Percentiles rank a stretch among this genome's conserved stretches.
Evolutionary conservation across 2,888 invertebrate genomes (phyloP).

Genomic region (Nezara viridula): DNA sequence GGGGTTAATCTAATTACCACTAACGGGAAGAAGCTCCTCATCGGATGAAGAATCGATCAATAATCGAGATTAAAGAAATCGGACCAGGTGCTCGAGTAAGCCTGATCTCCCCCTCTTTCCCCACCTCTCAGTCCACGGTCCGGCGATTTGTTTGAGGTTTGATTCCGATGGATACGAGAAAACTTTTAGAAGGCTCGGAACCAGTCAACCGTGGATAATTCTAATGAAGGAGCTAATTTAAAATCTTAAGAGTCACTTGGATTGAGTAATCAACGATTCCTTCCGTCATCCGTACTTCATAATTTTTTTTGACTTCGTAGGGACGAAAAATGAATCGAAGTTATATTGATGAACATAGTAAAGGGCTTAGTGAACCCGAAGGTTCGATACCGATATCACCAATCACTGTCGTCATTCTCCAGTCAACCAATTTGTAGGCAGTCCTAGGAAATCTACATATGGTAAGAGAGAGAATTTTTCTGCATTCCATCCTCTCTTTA

Average conservation of each 20-base stretch:
- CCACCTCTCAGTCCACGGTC: background rate
- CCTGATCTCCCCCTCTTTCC: background rate
- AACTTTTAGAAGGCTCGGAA: background rate
- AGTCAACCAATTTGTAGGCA: too few species aligned
- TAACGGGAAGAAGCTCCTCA: background rate
- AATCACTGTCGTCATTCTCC: too few species aligned
- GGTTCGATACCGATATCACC: too few species aligned
- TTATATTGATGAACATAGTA: too few species aligned
- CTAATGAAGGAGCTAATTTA: background rate
- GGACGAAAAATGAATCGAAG: too few species aligned
- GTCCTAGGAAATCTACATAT: too few species aligned
- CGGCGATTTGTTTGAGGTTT: background rate
- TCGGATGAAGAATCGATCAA: background rate
- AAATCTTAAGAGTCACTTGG: background rate
- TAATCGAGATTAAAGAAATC: conserved; percentile 23
- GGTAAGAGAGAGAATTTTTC: too few species aligned
- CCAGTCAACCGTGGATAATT: background rate
- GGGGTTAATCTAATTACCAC: background rate
- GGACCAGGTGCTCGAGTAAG: background rate
- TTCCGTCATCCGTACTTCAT: background rate
- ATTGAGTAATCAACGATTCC: background rate
- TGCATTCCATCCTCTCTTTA: too few species aligned
- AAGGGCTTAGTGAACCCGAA: too few species aligned
- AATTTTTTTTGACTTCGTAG: too few species aligned
- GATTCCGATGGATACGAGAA: background rate